Conservation (phyloP, 1,140 invertebrate species). For the Drosophila ananassae region DNA sequence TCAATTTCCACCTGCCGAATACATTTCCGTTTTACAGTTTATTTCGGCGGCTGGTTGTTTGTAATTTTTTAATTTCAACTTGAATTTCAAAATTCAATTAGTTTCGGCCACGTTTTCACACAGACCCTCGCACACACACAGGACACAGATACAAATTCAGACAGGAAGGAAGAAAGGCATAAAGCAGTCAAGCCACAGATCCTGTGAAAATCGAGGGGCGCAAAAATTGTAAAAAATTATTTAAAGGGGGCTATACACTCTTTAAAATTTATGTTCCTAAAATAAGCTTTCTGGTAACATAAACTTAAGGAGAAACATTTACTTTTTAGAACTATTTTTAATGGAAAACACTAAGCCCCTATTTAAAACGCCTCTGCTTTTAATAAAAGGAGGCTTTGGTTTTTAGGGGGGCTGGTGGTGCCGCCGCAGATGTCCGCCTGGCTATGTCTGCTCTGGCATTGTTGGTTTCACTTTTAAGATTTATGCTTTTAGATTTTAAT, state of each 20-base stretch:
- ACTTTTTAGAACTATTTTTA: not conserved
- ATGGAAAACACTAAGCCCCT: not conserved
- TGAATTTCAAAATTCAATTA: conserved; percentile 79
- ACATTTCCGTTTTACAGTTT: conserved; percentile 77
- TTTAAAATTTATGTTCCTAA: no score
- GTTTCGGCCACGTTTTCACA: conserved; percentile 33
- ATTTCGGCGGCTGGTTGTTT: conserved; percentile 53
- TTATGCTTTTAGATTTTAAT: conserved; percentile 79
- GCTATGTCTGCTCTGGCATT: conserved; percentile 46
- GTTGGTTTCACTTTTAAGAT: conserved; percentile 73
- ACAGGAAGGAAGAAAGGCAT: conserved; percentile 42
- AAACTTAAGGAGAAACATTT: no score
- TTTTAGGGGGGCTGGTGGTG: not conserved
- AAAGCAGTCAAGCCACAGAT: conserved; percentile 42
- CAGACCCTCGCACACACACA: not conserved
- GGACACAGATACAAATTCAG: not conserved
- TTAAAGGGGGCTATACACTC: not conserved
- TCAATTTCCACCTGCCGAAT: conserved; percentile 81
- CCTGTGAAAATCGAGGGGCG: conserved; percentile 17
- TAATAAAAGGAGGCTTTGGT: no score
- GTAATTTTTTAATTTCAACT: conserved; percentile 79
- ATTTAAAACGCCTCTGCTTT: not conserved
- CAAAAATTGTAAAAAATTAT: not conserved
- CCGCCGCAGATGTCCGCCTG: conserved; percentile 45
- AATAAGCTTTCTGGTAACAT: no score